Conservation (phyloP, 1,140 invertebrate genomes). For the Cherax destructor region DNA sequence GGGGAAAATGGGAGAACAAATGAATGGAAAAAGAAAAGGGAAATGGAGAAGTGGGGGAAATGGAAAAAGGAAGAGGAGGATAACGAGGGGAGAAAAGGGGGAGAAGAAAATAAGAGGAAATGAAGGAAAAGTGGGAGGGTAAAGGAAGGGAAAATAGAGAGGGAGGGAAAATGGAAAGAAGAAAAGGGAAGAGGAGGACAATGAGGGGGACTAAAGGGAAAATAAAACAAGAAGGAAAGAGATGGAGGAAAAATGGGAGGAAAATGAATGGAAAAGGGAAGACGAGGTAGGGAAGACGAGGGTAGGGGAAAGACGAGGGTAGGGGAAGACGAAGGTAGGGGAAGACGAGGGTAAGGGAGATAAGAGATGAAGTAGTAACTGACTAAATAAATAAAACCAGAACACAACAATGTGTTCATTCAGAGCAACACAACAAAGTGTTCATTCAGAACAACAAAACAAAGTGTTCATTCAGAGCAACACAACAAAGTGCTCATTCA, state of each 20-base stretch:
- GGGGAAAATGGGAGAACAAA: neutral
- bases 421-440: too few species aligned
- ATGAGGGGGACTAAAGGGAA: neutral
- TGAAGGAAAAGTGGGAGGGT: neutral
- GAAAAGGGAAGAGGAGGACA: neutral
- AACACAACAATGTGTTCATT: too few species aligned
- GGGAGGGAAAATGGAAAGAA: neutral
- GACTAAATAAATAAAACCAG: too few species aligned
- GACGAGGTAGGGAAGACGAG: too few species aligned
- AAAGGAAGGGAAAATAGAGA: neutral
- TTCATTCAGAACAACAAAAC: too few species aligned
- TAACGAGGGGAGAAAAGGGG: neutral
- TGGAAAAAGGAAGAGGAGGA: neutral
- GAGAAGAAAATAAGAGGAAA: neutral
- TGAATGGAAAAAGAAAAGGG: neutral
- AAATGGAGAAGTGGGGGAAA: neutral
- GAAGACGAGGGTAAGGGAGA: too few species aligned
- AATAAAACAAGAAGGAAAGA: neutral
- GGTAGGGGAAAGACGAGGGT: too few species aligned
- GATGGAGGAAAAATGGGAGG: neutral
- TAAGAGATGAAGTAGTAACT: too few species aligned
- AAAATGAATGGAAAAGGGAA: too few species aligned
- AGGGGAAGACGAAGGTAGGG: too few species aligned
- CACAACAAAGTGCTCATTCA: too few species aligned
- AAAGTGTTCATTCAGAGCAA: too few species aligned